Percentiles rank a stretch among this genome's conserved stretches.
Conservation (phyloP, 2,888 invertebrate genomes). For the Campoletis raptor region DNA sequence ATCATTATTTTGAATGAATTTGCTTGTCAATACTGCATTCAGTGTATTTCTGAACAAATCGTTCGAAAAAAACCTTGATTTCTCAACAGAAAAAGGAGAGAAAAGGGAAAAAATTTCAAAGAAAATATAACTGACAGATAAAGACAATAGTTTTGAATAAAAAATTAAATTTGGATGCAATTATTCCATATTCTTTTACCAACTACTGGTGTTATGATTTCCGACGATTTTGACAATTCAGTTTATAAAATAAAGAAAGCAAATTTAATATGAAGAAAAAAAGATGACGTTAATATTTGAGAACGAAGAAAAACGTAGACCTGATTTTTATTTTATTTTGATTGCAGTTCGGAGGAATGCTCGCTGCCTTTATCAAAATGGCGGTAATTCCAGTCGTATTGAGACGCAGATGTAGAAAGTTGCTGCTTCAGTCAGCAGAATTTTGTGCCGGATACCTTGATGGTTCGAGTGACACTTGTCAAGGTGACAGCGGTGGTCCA, state of each 20-base stretch:
- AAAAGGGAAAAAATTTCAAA: neutral
- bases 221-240: neutral
- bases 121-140: neutral
- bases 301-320: no score
- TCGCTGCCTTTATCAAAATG: conserved; percentile 1
- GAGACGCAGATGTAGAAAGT: conserved; percentile 27
- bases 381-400: conserved; percentile 49
- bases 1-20: neutral
- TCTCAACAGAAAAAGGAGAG: no score
- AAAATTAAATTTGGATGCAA: no score
- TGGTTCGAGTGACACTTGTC: conserved; percentile 59
- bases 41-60: neutral
- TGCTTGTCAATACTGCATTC: neutral
- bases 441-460: conserved; percentile 67
- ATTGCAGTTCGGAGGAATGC: conserved; percentile 30
- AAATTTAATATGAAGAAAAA: neutral
- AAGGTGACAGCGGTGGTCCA: conserved; percentile 70
- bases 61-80: no score
- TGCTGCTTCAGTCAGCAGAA: conserved; percentile 24
- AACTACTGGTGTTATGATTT: neutral
- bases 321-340: neutral
- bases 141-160: no score
- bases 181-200: neutral
- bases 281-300: neutral
- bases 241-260: neutral